A percentile compares a stretch with the other conserved stretches of the same genome.
Evolutionary conservation across 2,888 invertebrate genomes (phyloP).

Genomic region (Gryllus longicercus): DNA sequence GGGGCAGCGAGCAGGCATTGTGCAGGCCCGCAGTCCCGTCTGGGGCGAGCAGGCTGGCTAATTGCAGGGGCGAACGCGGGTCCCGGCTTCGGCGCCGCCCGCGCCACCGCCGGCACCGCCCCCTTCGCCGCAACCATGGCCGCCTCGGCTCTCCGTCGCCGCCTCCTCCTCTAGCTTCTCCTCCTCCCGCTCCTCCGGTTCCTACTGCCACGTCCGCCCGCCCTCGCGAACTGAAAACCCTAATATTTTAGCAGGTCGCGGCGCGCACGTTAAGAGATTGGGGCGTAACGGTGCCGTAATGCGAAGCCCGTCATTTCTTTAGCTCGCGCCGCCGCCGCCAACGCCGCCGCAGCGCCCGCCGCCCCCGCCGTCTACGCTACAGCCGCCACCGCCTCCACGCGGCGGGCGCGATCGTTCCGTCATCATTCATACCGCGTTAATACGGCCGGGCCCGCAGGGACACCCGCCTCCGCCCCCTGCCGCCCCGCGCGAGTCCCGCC

Average conservation of each 20-base stretch:
- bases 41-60: too few relatives aligned
- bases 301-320: slow-evolving; percentile 1
- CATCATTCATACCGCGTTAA: slow-evolving; percentile 17
- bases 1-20: too few relatives aligned
- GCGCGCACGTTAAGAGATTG: slow-evolving; percentile 17
- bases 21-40: too few relatives aligned
- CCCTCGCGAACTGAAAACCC: background rate
- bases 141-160: background rate
- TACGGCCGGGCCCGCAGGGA: background rate
- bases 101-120: background rate
- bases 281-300: slow-evolving; percentile 6
- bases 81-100: background rate
- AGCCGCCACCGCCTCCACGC: background rate
- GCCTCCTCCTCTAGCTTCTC: background rate
- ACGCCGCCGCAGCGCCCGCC: background rate
- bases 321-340: background rate
- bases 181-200: background rate
- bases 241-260: slow-evolving; percentile 17
- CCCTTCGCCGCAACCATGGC: background rate
- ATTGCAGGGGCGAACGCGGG: background rate
- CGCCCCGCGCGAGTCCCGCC: background rate
- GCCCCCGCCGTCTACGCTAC: background rate
- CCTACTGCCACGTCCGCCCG: background rate
- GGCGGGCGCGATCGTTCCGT: slow-evolving; percentile 17
- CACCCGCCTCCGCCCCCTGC: background rate